phyloP scores from a whole-genome alignment of 2,797 vertebrate genomes.

The Philypnodon macrostomus region DNA sequence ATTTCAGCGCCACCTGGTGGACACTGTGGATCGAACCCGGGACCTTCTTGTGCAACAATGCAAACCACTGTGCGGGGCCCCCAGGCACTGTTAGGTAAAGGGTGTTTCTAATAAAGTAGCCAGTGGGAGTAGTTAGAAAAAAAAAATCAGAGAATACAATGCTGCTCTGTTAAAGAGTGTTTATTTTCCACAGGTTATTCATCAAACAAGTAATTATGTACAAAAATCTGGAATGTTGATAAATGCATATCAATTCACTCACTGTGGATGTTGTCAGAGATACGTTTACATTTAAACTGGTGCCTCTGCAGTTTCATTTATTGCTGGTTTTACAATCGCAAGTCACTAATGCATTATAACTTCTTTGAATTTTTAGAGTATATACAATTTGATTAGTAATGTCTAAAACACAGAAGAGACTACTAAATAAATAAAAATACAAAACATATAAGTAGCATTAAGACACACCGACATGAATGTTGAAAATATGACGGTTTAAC shows the following conservation, averaged over 20 bases:
- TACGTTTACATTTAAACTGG: slow-evolving; percentile 79
- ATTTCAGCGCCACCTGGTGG: no score
- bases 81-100: no score
- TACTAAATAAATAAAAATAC: slow-evolving; percentile 77
- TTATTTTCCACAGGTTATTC: slow-evolving; percentile 91
- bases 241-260: slow-evolving; percentile 85
- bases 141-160: no score
- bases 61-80: no score
- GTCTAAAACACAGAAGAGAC: slow-evolving; percentile 72
- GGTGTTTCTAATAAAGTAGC: no score
- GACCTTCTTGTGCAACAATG: no score
- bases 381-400: slow-evolving; percentile 85
- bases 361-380: slow-evolving; percentile 70
- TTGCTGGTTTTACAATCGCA: slow-evolving; percentile 85
- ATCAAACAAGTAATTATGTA: slow-evolving; percentile 91
- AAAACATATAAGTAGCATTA: slow-evolving; percentile 70
- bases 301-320: slow-evolving; percentile 85
- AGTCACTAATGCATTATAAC: slow-evolving; percentile 81
- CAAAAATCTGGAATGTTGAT: slow-evolving; percentile 95
- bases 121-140: no score
- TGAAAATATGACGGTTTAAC: slow-evolving; percentile 53
- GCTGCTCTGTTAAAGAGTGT: slow-evolving; percentile 80
- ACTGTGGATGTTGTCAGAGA: slow-evolving; percentile 77
- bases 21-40: no score
- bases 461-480: slow-evolving; percentile 76